Base-by-base conservation (phyloP, 2,113 vertebrate genomes). In the Oxygymnocypris stewartii region DNA sequence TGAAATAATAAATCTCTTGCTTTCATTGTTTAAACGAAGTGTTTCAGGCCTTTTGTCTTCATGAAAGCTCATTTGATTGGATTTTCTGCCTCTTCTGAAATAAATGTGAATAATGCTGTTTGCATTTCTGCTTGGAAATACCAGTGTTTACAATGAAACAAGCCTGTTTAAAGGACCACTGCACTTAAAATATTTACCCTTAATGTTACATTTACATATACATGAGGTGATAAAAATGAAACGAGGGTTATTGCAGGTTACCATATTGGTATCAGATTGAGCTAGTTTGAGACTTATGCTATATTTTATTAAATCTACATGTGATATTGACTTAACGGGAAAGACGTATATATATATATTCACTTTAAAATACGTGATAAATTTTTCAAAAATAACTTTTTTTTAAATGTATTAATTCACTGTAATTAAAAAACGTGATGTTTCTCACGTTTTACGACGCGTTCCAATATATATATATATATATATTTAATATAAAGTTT, bases 1-100 rank as follows among this genome's bases (percentile, higher is more conserved):
- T 76, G 73, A 80, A 84, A 80, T 13, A 89, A 89, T 89, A 89
- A 89, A 89, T 49, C 14, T 74, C 35, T 84, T 20, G 51, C 47
- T 86, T 84, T 65, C 20, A 8, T 51, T 37, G 63, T 63, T 71
- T 79, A 20, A n/a, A 49, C 10, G 10, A 71, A 25, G 31, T 74
- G 47, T 74, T 37, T 83, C 18, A 16, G n/a, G 37, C 14, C 11
- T 82, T 47, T 47, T n/a, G 5, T 80, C 37, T 42, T 28, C 14
- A 3, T 42, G 35, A 23, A 40, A 4, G 67, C 57, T 71, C 4
- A 1, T 23, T 20, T 4, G 35, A 40, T 16, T 20, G 10, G 18
- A 73, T 73, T 73, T 71, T 73, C 69, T 23, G 35, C 69, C 40
- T 73, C 67, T 71, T 35, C 18, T 20, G 14, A 73, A 20, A 10